Conservation (phyloP, 2,797 vertebrate genomes). For the Hapalemur alaotrensis region DNA sequence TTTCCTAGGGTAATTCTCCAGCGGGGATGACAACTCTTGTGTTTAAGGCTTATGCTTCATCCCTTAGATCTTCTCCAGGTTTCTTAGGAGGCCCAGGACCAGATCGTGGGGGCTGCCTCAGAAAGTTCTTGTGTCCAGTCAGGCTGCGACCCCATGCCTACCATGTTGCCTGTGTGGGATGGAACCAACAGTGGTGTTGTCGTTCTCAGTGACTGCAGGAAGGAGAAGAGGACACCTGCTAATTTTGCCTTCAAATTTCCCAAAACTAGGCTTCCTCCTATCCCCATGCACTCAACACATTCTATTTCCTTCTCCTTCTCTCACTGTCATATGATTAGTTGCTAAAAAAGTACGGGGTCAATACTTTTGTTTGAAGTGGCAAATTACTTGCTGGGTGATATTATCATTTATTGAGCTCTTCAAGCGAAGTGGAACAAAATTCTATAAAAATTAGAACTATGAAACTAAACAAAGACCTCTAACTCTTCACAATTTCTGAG, state of each 20-base stretch:
- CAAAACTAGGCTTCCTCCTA: background rate
- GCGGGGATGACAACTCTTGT: background rate
- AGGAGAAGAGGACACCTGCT: background rate
- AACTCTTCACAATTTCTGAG: background rate
- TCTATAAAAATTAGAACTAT: background rate
- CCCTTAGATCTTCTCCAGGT: background rate
- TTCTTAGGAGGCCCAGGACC: background rate
- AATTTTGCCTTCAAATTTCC: background rate
- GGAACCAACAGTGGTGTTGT: background rate
- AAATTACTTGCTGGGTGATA: background rate
- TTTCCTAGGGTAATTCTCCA: background rate
- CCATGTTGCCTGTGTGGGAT: background rate
- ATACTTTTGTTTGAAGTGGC: background rate
- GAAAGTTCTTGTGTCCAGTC: background rate
- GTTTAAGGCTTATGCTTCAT: background rate
- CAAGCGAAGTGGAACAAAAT: background rate
- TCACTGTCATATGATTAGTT: background rate
- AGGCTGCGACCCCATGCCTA: too few relatives aligned
- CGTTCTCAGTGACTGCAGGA: background rate
- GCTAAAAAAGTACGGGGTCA: background rate
- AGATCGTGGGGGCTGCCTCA: background rate
- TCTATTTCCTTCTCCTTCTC: background rate
- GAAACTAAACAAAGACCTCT: background rate
- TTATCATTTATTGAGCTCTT: background rate
- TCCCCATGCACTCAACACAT: accelerated